Conservation (phyloP, 2,888 invertebrate genomes). For the Lasioglossum oenotherae region DNA sequence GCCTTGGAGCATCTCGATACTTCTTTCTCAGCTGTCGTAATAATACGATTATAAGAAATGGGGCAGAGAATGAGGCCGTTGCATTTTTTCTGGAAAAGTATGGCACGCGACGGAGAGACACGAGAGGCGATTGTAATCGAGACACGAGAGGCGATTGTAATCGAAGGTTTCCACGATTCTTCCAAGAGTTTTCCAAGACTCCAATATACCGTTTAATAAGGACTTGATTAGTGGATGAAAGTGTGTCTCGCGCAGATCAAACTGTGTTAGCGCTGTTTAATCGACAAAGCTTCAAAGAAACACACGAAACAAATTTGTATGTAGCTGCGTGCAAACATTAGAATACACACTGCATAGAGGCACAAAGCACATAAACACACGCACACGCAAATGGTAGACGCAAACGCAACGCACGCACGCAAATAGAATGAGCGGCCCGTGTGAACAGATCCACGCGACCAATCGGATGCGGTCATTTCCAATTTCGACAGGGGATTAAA, state of each 20-base stretch:
- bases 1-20: conserved; percentile 10
- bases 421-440: neutral
- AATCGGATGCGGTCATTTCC: conserved; percentile 49
- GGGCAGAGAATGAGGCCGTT: neutral
- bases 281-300: conserved; percentile 6
- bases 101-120: neutral
- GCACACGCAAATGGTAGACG: neutral
- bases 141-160: neutral
- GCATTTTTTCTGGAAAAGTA: neutral
- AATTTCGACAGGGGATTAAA: conserved; percentile 54
- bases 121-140: neutral
- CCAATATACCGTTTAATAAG: neutral
- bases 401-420: conserved; percentile 14
- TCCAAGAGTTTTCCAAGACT: neutral
- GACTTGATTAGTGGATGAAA: neutral
- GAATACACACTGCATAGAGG: conserved; percentile 4
- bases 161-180: neutral
- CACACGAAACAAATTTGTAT: conserved; percentile 1
- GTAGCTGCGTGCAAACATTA: conserved; percentile 19
- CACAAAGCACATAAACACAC: conserved; percentile 6
- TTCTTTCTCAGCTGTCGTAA: neutral
- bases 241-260: neutral
- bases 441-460: conserved; percentile 2
- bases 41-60: conserved; percentile 52
- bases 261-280: conserved; percentile 12